Evolutionary conservation across 2,113 vertebrate genomes (phyloP), one percentile per base, ranked within the genome.

Genomic region (Bagarius yarrelli): DNA sequence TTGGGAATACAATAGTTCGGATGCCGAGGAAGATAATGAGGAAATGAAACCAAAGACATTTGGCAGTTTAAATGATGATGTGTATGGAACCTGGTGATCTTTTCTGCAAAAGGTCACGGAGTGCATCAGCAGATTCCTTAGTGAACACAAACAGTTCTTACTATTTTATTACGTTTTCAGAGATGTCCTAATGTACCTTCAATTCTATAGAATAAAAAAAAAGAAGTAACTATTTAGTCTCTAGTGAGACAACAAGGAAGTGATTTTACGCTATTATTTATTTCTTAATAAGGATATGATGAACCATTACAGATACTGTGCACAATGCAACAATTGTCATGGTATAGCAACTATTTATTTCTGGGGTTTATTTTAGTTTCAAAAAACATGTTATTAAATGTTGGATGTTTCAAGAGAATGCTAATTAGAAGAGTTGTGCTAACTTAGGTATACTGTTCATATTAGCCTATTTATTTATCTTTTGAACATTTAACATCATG

Each of bases 41-140:
- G 79, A 80, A 84, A 82, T 81, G 84, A 86, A 86, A 86, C 81
- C 80, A 76, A 53, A 69, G 76, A 79, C 72, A 80, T 66, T 75
- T 67, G 53, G 74, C 25, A 82, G 66, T 76, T 69, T 76, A 55
- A 76, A 83, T 84, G 82, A 71, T 56, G 36, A 81, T 69, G 64
- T 36, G 70, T 78, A 59, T 78, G 44, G 57, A 64, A 72, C 73
- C 36, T 85, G 83, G 80, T 56, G 76, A 84, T 5, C 15, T 60
- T 81, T 78, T 69, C 78, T 84, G 76, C 30, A 56, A 76, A 67
- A 67, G n/a, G 67, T n/a, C 15, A 61, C 11, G 66, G 76, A 44
- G 74, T 79, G 53, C 34, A 76, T 47, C 32, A 64, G 66, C 27
- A 5, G 32, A 27, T 78, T 63, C 25, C 25, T 63, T 75, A 56